Conservation (phyloP, 2,888 invertebrate species). For the Lasioglossum lativentre region DNA sequence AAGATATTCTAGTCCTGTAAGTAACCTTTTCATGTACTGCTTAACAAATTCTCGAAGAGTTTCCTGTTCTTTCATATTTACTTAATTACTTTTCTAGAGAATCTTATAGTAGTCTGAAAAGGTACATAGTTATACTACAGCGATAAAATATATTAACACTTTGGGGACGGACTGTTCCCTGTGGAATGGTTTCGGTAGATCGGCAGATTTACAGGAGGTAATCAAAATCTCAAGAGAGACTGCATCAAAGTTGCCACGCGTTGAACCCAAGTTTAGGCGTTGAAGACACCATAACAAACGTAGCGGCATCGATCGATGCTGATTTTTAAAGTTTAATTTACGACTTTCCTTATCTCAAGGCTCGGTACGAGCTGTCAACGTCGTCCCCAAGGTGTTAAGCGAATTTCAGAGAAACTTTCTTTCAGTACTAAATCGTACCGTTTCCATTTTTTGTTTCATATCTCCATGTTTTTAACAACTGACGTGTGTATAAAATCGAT, state of each 20-base stretch:
- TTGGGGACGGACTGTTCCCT: neutral
- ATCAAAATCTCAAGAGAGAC: neutral
- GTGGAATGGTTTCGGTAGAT: neutral
- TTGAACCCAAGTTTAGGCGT: neutral
- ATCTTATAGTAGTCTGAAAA: slow-evolving; percentile 48
- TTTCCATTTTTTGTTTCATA: slow-evolving; percentile 38
- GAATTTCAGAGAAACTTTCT: slow-evolving; percentile 46
- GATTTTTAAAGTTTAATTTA: neutral
- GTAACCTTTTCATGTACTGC: slow-evolving; percentile 51
- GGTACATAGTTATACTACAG: slow-evolving; percentile 51
- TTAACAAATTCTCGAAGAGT: slow-evolving; percentile 41
- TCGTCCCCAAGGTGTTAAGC: slow-evolving; percentile 34
- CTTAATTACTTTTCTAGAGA: slow-evolving; percentile 44
- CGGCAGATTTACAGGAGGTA: too few relatives aligned
- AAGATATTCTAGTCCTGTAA: slow-evolving; percentile 44
- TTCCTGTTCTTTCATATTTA: neutral
- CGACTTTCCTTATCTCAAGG: neutral
- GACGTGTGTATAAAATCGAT: slow-evolving; percentile 45
- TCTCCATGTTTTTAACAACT: slow-evolving; percentile 4
- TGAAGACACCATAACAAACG: neutral
- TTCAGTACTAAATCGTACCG: slow-evolving; percentile 41
- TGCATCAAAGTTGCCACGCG: neutral
- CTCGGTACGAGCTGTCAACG: neutral
- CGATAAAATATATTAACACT: slow-evolving; percentile 60
- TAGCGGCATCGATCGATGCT: neutral